A percentile compares a stretch with the other conserved stretches of the same genome.
Conservation (phyloP, 2,797 vertebrate species). For the Chromobotia macracanthus region DNA sequence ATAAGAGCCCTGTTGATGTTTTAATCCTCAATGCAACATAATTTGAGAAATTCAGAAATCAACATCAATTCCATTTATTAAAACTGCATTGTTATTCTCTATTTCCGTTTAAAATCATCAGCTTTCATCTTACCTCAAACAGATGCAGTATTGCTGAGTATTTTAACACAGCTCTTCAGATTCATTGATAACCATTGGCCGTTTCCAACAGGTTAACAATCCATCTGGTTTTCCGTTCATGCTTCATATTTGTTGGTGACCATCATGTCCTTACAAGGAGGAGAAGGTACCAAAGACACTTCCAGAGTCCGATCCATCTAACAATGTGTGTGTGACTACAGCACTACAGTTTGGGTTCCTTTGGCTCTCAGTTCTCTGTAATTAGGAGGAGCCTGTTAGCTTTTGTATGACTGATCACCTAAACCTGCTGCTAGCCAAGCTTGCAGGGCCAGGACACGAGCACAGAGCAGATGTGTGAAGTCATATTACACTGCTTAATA, state of each 20-base stretch:
- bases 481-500: constrained; percentile 57
- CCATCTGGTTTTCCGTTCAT: constrained; percentile 14
- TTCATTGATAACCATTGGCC: background rate
- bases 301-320: background rate
- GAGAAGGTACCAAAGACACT: background rate
- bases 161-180: constrained; percentile 2
- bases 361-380: constrained; percentile 16
- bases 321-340: background rate
- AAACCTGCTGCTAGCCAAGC: constrained; percentile 25
- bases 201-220: background rate
- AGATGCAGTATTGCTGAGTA: constrained; percentile 9
- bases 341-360: background rate
- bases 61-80: background rate
- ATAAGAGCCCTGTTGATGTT: constrained; percentile 38
- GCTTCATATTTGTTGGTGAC: background rate
- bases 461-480: constrained; percentile 28
- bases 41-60: constrained; percentile 17
- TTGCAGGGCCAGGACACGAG: constrained; percentile 16
- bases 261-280: constrained; percentile 8
- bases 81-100: background rate
- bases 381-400: constrained; percentile 16
- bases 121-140: constrained; percentile 40
- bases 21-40: background rate
- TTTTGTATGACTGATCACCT: constrained; percentile 1
- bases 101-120: background rate